phyloP scores from a whole-genome alignment of 2,888 invertebrate species.

The Dyspetes luteomarginatus region DNA sequence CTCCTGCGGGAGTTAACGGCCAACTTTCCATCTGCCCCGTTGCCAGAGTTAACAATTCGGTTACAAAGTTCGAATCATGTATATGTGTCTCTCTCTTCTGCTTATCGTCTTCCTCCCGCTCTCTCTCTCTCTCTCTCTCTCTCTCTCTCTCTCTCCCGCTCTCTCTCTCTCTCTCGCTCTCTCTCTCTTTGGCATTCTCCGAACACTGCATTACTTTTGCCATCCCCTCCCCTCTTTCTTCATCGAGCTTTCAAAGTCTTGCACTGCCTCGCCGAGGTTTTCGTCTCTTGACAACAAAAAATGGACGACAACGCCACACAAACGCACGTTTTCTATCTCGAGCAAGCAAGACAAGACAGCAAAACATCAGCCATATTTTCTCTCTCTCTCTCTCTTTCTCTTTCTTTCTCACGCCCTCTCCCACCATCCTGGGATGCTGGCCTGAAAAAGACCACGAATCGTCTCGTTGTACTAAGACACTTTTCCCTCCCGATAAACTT shows the following conservation, averaged over 20 bases:
- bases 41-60: slow-evolving; percentile 79
- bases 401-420: not conserved
- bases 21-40: slow-evolving; percentile 75
- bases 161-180: not conserved
- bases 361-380: slow-evolving; percentile 3
- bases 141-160: slow-evolving; percentile 40
- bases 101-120: slow-evolving; percentile 12
- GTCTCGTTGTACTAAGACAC: slow-evolving; percentile 1
- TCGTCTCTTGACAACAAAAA: not conserved
- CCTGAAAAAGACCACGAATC: slow-evolving; percentile 14
- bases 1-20: slow-evolving; percentile 75
- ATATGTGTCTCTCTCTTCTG: slow-evolving; percentile 46
- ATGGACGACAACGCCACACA: not conserved
- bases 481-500: slow-evolving; percentile 38
- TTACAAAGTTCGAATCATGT: slow-evolving; percentile 76
- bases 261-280: not conserved
- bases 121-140: slow-evolving; percentile 2
- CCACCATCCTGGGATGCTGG: not conserved
- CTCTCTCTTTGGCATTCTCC: slow-evolving; percentile 12
- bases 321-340: slow-evolving; percentile 6
- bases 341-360: not conserved
- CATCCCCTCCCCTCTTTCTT: not conserved
- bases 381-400: not conserved
- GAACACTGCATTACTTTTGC: slow-evolving; percentile 24
- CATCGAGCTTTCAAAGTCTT: not conserved